Evolutionary conservation across 2,797 vertebrate species (phyloP), one percentile per base, ranked within the genome.

Genomic region (Tauraco hartlaubi): DNA sequence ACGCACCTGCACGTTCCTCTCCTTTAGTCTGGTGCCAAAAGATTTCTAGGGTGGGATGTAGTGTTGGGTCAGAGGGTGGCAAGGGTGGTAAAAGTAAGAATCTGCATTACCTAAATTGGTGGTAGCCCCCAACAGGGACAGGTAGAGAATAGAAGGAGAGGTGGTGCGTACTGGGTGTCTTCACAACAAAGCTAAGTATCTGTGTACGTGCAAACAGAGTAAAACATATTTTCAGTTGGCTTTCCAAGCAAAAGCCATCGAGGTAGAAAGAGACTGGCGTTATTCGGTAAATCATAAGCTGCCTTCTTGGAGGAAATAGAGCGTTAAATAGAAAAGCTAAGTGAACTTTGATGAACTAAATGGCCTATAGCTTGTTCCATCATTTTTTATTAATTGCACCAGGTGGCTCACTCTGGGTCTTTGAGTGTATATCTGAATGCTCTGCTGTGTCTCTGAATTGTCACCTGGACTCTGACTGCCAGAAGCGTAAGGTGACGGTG

Each of bases 271-370:
- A 75, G 31, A 61, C 49, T n/a, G 54, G 46, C 67, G 41, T 88
- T 92, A 61, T 18, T 67, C 0, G 0, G 84, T 95, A 94, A 87
- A 95, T 92, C 22, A 54, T 82, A 79, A 79, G 26, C 17, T 62
- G 33, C 67, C n/a, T 81, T 87, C 88, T 68, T 94, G 64, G 56
- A 73, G 75, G 93, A 96, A 96, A 92, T 68, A 95, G 92, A 94
- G 91, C 43, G 0, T 97, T 93, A 92, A 95, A 96, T 93, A 89
- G 90, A 89, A 96, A 96, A 92, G 52, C 83, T 80, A 63, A 91
- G 93, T 87, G 92, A 96, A 95, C 89, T 96, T 56, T 64, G 83
- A 93, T 92, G 91, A 89, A 90, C 80, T 71, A 85, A 90, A 94
- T 85, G 77, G 90, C 85, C 83, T 88, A 22, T 74, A 41, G 63